Evolutionary conservation across 2,888 invertebrate genomes (phyloP).

Genomic region (Brassicogethes aeneus): DNA sequence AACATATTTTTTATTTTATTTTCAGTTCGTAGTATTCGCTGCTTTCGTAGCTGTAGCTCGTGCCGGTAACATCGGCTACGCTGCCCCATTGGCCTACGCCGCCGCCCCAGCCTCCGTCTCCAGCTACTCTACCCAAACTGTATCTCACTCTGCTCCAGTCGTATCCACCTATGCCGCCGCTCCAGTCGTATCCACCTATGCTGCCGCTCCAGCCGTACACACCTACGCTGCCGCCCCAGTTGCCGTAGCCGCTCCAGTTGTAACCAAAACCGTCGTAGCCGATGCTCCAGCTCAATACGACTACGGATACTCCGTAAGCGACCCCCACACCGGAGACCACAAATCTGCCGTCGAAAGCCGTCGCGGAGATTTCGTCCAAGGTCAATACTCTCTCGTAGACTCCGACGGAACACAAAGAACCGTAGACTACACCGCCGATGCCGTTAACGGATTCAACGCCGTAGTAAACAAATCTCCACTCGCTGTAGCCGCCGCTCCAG

Average conservation of each 20-base stretch:
- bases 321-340: constrained; percentile 42
- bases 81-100: constrained; percentile 7
- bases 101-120: constrained; percentile 7
- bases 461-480: constrained; percentile 44
- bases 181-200: constrained; percentile 9
- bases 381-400: constrained; percentile 45
- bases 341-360: constrained; percentile 46
- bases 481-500: constrained; percentile 28
- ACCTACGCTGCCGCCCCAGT: constrained; percentile 14
- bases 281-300: constrained; percentile 26
- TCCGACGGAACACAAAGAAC: constrained; percentile 45
- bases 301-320: constrained; percentile 26
- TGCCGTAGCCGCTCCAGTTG: constrained; percentile 15
- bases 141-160: constrained; percentile 1
- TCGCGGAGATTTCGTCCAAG: constrained; percentile 45
- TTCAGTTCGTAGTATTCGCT: too few relatives aligned
- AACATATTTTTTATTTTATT: too few relatives aligned
- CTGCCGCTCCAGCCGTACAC: constrained; percentile 12
- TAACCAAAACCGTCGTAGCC: constrained; percentile 22
- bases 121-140: constrained; percentile 8
- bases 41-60: constrained; percentile 6
- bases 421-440: constrained; percentile 47
- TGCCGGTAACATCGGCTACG: constrained; percentile 13
- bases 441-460: constrained; percentile 47
- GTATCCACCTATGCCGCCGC: constrained; percentile 8